Conservation (phyloP, 2,113 vertebrate genomes). For the Raja brachyura region DNA sequence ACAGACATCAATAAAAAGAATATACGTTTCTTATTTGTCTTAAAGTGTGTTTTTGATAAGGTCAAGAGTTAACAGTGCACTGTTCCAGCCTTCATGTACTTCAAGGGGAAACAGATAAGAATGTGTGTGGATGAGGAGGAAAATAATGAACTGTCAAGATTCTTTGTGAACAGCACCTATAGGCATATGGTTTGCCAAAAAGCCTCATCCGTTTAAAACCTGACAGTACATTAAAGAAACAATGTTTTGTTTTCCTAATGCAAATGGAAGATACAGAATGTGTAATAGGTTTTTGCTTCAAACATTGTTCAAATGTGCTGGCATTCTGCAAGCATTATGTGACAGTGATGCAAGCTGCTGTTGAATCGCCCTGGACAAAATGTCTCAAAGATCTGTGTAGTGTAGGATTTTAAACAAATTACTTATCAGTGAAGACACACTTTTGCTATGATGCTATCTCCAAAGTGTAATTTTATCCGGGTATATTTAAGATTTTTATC, state of each 20-base stretch:
- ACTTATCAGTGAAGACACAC: neutral
- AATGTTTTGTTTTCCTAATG: neutral
- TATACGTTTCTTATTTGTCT: neutral
- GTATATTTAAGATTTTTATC: neutral
- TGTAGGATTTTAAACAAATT: neutral
- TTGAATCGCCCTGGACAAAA: neutral
- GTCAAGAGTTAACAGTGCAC: conserved; percentile 19
- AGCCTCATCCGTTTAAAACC: conserved; percentile 23
- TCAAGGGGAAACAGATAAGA: conserved; percentile 2
- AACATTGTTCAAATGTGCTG: conserved; percentile 15
- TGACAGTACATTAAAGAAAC: conserved; percentile 24
- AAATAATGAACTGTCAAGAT: neutral
- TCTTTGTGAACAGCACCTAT: neutral
- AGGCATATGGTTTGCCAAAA: conserved; percentile 2
- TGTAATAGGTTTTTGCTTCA: conserved; percentile 26
- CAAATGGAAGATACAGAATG: conserved; percentile 21
- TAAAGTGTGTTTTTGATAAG: neutral
- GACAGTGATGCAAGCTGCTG: neutral
- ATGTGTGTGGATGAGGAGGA: conserved; percentile 17
- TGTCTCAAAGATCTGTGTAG: neutral
- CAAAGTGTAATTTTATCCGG: neutral
- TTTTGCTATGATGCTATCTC: neutral
- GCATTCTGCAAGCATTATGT: neutral
- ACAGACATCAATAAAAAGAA: neutral
- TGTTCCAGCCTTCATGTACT: conserved; percentile 1